Evolutionary conservation across 2,113 vertebrate species (phyloP), one percentile per base, ranked within the genome.

Genomic region (Pangasianodon hypophthalmus): DNA sequence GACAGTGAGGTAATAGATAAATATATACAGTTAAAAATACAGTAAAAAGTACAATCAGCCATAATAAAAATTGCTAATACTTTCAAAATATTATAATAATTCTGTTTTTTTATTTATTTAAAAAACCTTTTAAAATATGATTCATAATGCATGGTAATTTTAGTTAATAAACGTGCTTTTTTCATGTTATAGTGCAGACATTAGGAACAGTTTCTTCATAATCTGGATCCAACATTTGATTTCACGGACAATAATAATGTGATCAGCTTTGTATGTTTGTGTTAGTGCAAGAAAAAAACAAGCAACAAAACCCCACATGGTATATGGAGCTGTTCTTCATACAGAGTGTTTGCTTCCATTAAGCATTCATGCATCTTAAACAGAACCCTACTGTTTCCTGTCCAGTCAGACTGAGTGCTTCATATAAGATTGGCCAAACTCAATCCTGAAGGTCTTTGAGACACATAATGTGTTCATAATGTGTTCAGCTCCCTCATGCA

Each of bases 311-410:
- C n/a, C n/a, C n/a, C 26, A 67, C 29, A 67, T 67, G 29, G 2
- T 67, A 67, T n/a, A 67, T n/a, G 64, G 64, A 67, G 10, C 64
- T 67, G 64, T 67, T 67, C 4, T n/a, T 13, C 10, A n/a, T 67
- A 67, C 62, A 67, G 29, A 67, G 9, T 67, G 64, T 67, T 67
- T n/a, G 9, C 64, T n/a, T 67, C 64, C 3, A n/a, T 29, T 64
- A 67, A n/a, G 29, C 44, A 75, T 75, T 92, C 91, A 92, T 95
- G 91, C 95, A 94, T 94, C 93, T 91, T 80, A 54, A 26, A 89
- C 58, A 62, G 14, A 83, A 64, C 69, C 83, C 67, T 50, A 92
- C 50, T 29, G 60, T 60, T 85, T 21, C 85, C 60, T n/a, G 67
- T 16, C n/a, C 11, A 32, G 14, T 37, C 16, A 73, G 26, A 29